Evolutionary conservation across 2,113 vertebrate species (phyloP).

Genomic region (Sterrhoptilus dennistouni): DNA sequence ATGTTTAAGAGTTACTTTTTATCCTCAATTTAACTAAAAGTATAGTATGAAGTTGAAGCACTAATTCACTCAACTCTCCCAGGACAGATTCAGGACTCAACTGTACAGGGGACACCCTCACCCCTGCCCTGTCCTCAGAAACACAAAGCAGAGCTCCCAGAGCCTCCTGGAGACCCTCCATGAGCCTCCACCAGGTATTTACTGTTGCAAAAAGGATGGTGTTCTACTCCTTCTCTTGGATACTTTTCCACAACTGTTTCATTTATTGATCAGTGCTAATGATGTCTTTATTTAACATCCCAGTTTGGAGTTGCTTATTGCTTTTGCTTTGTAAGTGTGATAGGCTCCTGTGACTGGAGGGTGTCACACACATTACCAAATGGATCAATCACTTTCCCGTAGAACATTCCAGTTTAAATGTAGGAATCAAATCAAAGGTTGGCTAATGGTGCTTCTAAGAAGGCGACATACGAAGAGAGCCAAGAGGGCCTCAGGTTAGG

Average conservation of each 20-base stretch:
- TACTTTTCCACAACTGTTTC: neutral
- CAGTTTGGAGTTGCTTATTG: neutral
- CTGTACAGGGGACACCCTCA: accelerated
- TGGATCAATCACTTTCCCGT: neutral
- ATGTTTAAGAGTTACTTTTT: neutral
- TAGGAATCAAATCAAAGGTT: neutral
- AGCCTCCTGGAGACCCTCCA: neutral
- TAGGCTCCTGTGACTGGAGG: neutral
- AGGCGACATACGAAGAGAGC: neutral
- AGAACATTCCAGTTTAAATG: neutral
- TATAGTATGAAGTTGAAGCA: neutral
- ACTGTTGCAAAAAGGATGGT: neutral
- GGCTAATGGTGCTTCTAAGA: no score
- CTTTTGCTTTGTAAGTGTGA: neutral
- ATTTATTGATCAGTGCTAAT: neutral
- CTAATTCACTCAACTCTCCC: neutral
- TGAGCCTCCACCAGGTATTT: neutral
- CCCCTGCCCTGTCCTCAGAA: neutral
- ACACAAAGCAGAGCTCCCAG: neutral
- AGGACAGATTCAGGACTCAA: neutral
- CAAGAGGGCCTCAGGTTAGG: neutral
- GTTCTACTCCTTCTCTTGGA: neutral
- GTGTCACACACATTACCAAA: accelerated
- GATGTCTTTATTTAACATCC: neutral
- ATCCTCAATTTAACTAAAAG: neutral